Conservation (phyloP, 1,140 invertebrate species). For the Atopsyche davidsoni region DNA sequence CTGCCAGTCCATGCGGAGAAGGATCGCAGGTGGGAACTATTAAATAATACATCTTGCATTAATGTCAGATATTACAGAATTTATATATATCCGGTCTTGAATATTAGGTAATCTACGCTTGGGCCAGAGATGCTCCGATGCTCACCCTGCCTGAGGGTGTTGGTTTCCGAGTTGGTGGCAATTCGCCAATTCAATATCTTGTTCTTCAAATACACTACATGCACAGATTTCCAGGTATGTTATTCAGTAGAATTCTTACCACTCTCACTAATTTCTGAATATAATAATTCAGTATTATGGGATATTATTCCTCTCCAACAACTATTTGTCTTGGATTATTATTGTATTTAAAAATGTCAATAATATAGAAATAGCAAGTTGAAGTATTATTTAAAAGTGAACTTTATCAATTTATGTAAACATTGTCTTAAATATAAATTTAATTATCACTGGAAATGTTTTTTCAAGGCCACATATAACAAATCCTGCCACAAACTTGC, state of each 20-base stretch:
- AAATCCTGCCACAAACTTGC: too few relatives aligned
- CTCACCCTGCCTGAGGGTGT: constrained; percentile 80
- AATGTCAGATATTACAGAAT: not conserved
- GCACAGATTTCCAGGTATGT: constrained; percentile 61
- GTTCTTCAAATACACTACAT: constrained; percentile 94
- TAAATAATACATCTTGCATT: not conserved
- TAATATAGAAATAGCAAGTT: too few relatives aligned
- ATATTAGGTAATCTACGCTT: constrained; percentile 86
- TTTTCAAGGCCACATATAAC: too few relatives aligned
- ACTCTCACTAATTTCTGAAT: too few relatives aligned
- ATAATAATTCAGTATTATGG: too few relatives aligned
- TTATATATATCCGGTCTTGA: constrained; percentile 11
- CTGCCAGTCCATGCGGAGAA: constrained; percentile 61
- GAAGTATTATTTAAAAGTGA: too few relatives aligned
- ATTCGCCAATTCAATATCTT: constrained; percentile 68
- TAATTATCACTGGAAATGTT: too few relatives aligned
- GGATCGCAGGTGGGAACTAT: constrained; percentile 58
- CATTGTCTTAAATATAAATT: too few relatives aligned
- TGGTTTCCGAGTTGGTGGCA: constrained; percentile 70
- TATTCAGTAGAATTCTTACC: too few relatives aligned
- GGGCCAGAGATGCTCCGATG: constrained; percentile 90
- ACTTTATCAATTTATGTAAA: not conserved
- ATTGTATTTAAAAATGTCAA: too few relatives aligned
- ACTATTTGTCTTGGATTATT: too few relatives aligned
- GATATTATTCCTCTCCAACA: too few relatives aligned